Conservation (phyloP, 2,888 invertebrate genomes). For the Tenthredo mesomela region DNA sequence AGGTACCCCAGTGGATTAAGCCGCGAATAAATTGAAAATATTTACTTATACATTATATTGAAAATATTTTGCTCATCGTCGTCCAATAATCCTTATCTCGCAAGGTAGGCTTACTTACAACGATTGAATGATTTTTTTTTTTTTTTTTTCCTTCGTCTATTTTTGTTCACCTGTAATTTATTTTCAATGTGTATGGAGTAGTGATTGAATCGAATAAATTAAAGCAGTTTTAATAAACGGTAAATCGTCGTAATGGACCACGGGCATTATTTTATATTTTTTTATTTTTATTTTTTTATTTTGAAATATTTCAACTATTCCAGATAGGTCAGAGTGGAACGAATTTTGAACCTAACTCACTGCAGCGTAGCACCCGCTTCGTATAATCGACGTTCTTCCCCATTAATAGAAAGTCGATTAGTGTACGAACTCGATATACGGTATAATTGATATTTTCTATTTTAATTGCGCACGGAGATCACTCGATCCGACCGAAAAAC, state of each 20-base stretch:
- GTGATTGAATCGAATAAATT: background rate
- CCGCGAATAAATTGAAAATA: background rate
- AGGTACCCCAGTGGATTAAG: background rate
- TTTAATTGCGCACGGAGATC: constrained; percentile 40
- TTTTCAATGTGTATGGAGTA: background rate
- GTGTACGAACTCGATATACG: constrained; percentile 16
- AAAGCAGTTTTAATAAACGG: background rate
- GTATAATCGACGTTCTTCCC: background rate
- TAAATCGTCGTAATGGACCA: background rate
- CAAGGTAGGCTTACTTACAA: background rate
- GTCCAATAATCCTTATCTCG: background rate
- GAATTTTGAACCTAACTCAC: background rate
- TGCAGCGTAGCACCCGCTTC: background rate
- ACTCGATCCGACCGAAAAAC: constrained; percentile 26
- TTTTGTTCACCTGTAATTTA: background rate
- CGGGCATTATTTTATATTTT: background rate
- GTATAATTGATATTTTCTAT: constrained; percentile 34
- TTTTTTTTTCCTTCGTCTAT: too few species aligned
- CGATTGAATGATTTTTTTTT: background rate
- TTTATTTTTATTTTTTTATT: background rate
- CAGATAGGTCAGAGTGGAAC: background rate
- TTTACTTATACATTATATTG: background rate
- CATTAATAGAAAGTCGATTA: constrained; percentile 31
- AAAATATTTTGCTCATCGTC: background rate
- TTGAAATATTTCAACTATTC: background rate